phyloP scores from a whole-genome alignment of 2,888 invertebrate species.

The Phytoseiulus persimilis region DNA sequence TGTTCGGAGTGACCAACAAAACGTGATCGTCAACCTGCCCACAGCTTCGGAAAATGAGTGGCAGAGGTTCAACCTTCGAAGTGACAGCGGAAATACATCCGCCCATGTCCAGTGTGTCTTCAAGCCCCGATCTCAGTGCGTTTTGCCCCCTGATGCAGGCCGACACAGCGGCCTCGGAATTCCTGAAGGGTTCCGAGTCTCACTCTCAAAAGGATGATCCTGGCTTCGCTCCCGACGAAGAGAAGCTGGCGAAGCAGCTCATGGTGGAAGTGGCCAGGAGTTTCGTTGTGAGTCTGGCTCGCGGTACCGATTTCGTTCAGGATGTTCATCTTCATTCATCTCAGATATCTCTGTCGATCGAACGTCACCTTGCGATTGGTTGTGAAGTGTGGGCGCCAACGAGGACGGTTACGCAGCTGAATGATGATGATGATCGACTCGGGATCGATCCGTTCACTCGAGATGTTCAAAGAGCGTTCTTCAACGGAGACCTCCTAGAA shows the following conservation, averaged over 20 bases:
- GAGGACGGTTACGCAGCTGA: too few relatives aligned
- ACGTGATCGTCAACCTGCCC: background rate
- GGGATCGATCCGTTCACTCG: too few relatives aligned
- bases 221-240: background rate
- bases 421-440: too few relatives aligned
- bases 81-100: background rate
- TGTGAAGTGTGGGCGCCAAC: too few relatives aligned
- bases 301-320: background rate
- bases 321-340: too few relatives aligned
- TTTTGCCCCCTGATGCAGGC: background rate
- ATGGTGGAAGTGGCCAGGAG: constrained; percentile 26
- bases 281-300: constrained; percentile 11
- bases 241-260: background rate
- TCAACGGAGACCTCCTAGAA: too few relatives aligned
- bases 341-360: too few relatives aligned
- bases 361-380: too few relatives aligned
- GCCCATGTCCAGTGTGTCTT: background rate
- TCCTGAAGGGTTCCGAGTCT: background rate
- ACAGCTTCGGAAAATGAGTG: background rate
- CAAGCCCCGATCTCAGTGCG: background rate
- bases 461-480: too few relatives aligned
- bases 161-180: background rate
- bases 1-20: background rate
- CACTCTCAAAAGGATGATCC: background rate
- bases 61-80: background rate